These are phyloP conservation scores for Corythoichthys intestinalis DNA, from an alignment of 2,113 vertebrate genomes.

Conservation along the genomic window DNA sequence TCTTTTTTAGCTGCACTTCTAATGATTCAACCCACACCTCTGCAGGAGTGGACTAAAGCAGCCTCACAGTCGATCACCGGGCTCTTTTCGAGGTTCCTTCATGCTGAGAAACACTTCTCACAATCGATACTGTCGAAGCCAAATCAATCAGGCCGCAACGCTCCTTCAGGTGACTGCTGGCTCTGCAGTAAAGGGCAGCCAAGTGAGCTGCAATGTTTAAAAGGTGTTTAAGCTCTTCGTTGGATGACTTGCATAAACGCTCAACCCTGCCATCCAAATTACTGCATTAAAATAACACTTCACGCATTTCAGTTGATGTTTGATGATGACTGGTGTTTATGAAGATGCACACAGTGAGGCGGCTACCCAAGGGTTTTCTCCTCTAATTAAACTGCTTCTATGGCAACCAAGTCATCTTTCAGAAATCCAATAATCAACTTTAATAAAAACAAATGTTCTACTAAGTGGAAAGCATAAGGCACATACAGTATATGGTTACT, in stretches of 20 bases:
- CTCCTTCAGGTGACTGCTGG: slow-evolving; percentile 26
- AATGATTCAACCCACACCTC: slow-evolving; percentile 41
- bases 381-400: slow-evolving; percentile 67
- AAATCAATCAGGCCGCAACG: slow-evolving; percentile 27
- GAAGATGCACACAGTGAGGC: slow-evolving; percentile 31
- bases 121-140: slow-evolving; percentile 25
- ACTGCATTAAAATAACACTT: neutral
- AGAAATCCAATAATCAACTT: neutral
- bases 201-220: neutral
- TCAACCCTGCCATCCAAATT: neutral
- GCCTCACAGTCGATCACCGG: slow-evolving; percentile 42
- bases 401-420: slow-evolving; percentile 64
- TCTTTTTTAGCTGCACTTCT: slow-evolving; percentile 38
- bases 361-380: slow-evolving; percentile 37
- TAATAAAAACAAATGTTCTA: neutral
- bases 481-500: too few species aligned
- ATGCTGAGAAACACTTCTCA: slow-evolving; percentile 16
- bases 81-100: slow-evolving; percentile 24
- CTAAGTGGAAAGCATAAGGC: neutral
- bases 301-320: neutral
- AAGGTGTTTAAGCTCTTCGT: neutral
- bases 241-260: slow-evolving; percentile 1
- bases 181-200: slow-evolving; percentile 13
- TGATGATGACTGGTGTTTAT: slow-evolving; percentile 22
- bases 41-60: slow-evolving; percentile 27